Conservation (phyloP, 64 coral and sea anemone species). For the Acropora tenuis region DNA sequence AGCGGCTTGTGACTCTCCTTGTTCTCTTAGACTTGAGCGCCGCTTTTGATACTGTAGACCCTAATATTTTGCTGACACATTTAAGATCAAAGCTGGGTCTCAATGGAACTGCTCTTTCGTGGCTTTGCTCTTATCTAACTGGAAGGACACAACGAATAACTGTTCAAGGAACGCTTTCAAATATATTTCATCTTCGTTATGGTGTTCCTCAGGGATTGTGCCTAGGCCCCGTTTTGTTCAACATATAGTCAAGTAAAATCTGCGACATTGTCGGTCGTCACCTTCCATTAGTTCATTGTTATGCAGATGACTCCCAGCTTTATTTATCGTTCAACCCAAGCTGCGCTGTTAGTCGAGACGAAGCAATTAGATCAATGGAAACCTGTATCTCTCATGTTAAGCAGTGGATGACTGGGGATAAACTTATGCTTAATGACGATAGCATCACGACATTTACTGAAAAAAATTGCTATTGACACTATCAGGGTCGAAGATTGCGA, state of each 20-base stretch:
- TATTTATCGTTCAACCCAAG: neutral
- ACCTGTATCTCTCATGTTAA: neutral
- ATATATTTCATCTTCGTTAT: neutral
- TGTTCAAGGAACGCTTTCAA: neutral
- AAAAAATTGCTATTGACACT: neutral
- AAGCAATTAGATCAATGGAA: neutral
- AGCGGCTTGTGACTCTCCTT: neutral
- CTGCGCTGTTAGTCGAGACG: neutral
- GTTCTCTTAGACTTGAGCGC: neutral
- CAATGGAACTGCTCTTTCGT: neutral
- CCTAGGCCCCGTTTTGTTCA: neutral
- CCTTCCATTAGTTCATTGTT: slow-evolving; percentile 6
- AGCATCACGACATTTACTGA: neutral
- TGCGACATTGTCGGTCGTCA: slow-evolving; percentile 9
- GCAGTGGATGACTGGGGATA: neutral
- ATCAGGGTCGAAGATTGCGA: neutral
- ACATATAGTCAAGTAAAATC: neutral
- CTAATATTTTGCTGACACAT: neutral
- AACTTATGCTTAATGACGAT: neutral
- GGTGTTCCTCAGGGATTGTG: neutral
- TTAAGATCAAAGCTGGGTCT: neutral
- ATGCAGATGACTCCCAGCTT: neutral
- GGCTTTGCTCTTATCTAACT: neutral
- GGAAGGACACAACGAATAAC: neutral
- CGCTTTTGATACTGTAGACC: neutral